A percentile compares a stretch with the other conserved stretches of the same genome.
phyloP scores from a whole-genome alignment of 2,888 invertebrate species.

The Minunthozetes semirufus region DNA sequence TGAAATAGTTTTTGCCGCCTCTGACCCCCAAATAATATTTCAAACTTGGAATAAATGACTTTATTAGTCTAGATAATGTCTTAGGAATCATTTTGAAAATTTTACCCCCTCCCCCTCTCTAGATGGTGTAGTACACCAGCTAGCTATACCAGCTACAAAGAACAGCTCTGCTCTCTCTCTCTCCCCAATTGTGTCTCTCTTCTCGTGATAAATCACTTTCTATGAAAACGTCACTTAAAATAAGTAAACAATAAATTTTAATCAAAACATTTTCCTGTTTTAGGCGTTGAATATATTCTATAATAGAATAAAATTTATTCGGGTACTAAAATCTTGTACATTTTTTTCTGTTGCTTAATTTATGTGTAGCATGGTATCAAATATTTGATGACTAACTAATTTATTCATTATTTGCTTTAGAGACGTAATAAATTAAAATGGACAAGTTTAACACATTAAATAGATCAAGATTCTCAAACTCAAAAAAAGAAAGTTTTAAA shows the following conservation, averaged over 20 bases:
- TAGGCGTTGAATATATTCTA: not conserved
- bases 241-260: conserved; percentile 8
- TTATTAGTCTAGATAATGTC: no score
- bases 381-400: no score
- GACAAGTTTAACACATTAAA: no score
- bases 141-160: no score
- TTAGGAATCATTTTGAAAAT: no score
- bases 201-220: conserved; percentile 1
- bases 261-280: conserved; percentile 18
- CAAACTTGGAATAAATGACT: not conserved
- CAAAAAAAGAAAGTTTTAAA: no score
- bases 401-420: no score
- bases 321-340: not conserved
- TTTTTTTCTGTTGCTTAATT: no score
- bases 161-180: not conserved
- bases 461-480: no score
- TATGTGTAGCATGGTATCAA: not conserved
- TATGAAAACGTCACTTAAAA: conserved; percentile 6
- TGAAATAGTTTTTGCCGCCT: not conserved
- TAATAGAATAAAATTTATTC: not conserved
- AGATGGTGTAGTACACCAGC: no score
- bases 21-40: not conserved
- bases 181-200: not conserved
- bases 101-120: no score
- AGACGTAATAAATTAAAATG: no score